Base-by-base conservation (phyloP, 1,140 invertebrate species). In the Gryllus bimaculatus region DNA sequence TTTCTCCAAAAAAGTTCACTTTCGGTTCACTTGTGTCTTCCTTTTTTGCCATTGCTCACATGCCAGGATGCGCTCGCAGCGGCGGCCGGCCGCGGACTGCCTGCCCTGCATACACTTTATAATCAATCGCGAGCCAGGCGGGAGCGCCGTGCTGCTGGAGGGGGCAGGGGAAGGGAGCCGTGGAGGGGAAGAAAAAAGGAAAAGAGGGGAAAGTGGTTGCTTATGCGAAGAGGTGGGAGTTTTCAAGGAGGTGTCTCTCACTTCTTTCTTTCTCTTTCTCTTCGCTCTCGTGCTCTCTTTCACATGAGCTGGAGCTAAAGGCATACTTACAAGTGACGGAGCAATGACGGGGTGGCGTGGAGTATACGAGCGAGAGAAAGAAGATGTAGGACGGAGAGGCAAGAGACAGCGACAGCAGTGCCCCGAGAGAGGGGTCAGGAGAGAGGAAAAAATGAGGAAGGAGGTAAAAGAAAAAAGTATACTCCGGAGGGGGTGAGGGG, bases 101-200 rank as follows among this genome's bases (percentile, higher is more conserved):
- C 74, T 49, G 39, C 49, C 74, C 80, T 80, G 80, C 80, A 80
- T 80, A 80, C 80, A 80, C 80, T 80, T 80, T 80, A 80, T 79
- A 80, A 80, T 80, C 80, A 80, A 80, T 80, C 80, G 80, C 80
- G 54, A 48, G 74, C 47, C 39, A 47, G 77, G 49, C 78, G 15
- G 78, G 54, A 49, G 48, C 54, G 75, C 39, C 54, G 39, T 12
- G 13, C 2, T 74, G 73, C 13, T 21, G 74, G 78, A 10, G 49
- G 48, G 80, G 78, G 4, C 39, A 75, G 78, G 48, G 74, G 8
- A 10, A 48, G 77, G 49, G 13, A 26, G 39, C 6, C 8, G 12
- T 48, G 66, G 39, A 47, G 80, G 47, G 75, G 18, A 48, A 77
- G 73, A 15, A 13, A 77, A 54, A 39, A 39, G 75, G 21, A 21